A percentile compares a stretch with the other conserved stretches of the same genome.
These are phyloP conservation scores for Pterocles orientalis DNA, from an alignment of 2,113 vertebrate species.

Conservation along the genomic window DNA sequence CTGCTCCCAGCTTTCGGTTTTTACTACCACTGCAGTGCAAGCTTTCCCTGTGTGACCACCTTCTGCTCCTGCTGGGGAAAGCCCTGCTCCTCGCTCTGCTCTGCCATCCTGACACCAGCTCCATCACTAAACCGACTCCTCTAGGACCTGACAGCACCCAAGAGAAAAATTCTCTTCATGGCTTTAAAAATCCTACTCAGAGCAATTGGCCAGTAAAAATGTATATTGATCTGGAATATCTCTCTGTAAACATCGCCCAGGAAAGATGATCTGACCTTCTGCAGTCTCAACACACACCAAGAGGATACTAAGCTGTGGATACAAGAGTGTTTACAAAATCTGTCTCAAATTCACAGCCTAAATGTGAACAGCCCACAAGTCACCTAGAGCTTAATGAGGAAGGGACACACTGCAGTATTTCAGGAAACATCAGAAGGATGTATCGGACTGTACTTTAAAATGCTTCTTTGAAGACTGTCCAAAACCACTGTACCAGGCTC, in stretches of 20 bases:
- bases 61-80: not conserved
- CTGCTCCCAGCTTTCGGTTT: not conserved
- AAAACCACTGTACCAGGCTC: not conserved
- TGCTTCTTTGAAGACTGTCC: not conserved
- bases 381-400: not conserved
- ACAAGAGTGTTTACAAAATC: not conserved
- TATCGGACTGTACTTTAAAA: not conserved
- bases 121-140: not conserved
- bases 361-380: not conserved
- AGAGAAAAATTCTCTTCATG: not conserved
- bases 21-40: not conserved
- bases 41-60: not conserved
- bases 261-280: not conserved
- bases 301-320: not conserved
- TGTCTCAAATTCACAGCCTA: not conserved
- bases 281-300: not conserved
- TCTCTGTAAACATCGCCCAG: not conserved
- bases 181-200: not conserved
- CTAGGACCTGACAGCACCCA: not conserved
- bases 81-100: not conserved
- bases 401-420: not conserved
- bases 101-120: not conserved
- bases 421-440: not conserved
- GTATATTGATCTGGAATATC: not conserved
- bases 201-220: not conserved